Percentiles rank a stretch among this genome's conserved stretches.
Evolutionary conservation across 2,797 vertebrate species (phyloP).

Genomic region (Pipistrellus nathusii): DNA sequence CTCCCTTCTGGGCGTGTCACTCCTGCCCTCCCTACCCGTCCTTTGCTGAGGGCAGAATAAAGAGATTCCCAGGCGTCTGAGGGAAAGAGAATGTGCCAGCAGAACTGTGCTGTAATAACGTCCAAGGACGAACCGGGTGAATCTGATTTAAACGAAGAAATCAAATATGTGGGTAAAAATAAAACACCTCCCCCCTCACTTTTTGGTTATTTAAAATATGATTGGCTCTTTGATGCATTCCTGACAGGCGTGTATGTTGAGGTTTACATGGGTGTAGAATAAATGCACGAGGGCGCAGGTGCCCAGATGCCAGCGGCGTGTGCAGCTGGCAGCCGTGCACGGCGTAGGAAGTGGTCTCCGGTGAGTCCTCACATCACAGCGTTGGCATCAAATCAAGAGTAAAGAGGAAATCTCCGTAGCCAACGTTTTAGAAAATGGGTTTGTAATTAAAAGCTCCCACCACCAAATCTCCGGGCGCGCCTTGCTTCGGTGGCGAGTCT

Average conservation of each 20-base stretch:
- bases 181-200: neutral
- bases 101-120: rapidly evolving
- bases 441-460: neutral
- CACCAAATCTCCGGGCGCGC: neutral
- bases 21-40: too few species aligned
- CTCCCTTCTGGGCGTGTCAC: too few species aligned
- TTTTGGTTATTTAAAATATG: neutral
- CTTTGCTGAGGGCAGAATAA: neutral
- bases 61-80: neutral
- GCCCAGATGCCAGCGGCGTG: neutral
- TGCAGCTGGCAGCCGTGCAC: neutral
- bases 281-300: neutral
- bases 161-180: neutral
- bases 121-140: too few species aligned
- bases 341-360: too few species aligned
- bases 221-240: neutral
- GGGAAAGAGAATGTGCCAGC: neutral
- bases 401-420: neutral
- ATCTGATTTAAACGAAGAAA: neutral
- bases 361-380: too few species aligned
- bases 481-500: neutral
- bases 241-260: rapidly evolving
- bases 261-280: neutral
- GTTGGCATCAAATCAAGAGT: neutral
- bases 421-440: neutral